A percentile compares a stretch with the other conserved stretches of the same genome.
Evolutionary conservation across 2,888 invertebrate genomes (phyloP).

Genomic region (Microplitis manilae): DNA sequence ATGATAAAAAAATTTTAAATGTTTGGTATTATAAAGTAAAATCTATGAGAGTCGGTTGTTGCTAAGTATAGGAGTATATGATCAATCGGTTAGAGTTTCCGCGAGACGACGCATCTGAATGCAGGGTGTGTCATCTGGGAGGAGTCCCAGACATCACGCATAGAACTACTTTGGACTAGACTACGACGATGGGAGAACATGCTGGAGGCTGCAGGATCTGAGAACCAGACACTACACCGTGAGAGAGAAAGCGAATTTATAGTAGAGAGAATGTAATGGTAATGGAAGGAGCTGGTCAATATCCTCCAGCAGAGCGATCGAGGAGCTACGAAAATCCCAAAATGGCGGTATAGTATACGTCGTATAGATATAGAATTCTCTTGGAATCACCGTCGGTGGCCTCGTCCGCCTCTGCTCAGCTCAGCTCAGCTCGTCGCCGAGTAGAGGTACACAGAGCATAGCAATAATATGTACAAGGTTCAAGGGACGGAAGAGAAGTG

Average conservation of each 20-base stretch:
- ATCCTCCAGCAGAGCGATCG: slow-evolving; percentile 18
- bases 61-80: too few relatives aligned
- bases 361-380: too few relatives aligned
- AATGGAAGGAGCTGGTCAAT: slow-evolving; percentile 23
- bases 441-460: too few relatives aligned
- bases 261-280: slow-evolving; percentile 9
- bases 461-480: too few relatives aligned
- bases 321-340: slow-evolving; percentile 36
- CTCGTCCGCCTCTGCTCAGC: not conserved
- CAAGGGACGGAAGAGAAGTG: too few relatives aligned
- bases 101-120: slow-evolving; percentile 19
- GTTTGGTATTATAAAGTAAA: not conserved
- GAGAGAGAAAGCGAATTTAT: not conserved
- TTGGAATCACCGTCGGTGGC: not conserved
- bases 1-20: too few relatives aligned
- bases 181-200: not conserved
- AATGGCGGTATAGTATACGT: slow-evolving; percentile 35
- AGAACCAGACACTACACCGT: not conserved
- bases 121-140: slow-evolving; percentile 29
- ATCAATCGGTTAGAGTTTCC: slow-evolving; percentile 5
- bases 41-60: not conserved
- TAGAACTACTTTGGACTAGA: not conserved
- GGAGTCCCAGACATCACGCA: slow-evolving; percentile 23
- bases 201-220: not conserved
- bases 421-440: too few relatives aligned